Percentiles rank a stretch among this genome's conserved stretches.
Conservation (phyloP, 2,888 invertebrate genomes). For the Dysmachus trigonus region DNA sequence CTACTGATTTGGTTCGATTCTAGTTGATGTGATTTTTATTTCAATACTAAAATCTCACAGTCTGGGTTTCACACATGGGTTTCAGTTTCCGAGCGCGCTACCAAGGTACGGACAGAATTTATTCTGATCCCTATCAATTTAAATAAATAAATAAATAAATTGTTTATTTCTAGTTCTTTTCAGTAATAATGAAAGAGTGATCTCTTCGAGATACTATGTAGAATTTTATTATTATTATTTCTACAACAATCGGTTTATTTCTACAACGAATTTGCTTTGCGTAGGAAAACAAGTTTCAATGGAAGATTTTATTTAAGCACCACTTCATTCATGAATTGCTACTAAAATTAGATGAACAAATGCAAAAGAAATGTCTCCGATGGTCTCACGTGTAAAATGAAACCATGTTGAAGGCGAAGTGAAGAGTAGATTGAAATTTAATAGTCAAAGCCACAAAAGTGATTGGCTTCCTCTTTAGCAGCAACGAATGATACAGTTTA, state of each 20-base stretch:
- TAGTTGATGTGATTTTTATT: background rate
- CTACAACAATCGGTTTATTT: background rate
- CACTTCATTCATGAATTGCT: background rate
- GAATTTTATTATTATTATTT: background rate
- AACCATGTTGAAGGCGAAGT: conserved; percentile 27
- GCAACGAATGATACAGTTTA: background rate
- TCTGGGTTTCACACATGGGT: too few relatives aligned
- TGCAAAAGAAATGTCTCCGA: background rate
- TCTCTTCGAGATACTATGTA: too few relatives aligned
- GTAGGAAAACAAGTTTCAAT: background rate
- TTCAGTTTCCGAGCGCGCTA: too few relatives aligned
- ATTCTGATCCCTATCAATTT: too few relatives aligned
- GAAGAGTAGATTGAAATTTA: conserved; percentile 33
- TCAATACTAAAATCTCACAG: background rate
- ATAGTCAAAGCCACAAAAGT: conserved; percentile 41
- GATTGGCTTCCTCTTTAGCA: conserved; percentile 27
- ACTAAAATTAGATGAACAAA: background rate
- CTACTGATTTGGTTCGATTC: background rate
- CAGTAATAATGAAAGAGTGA: background rate
- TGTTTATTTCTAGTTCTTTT: background rate
- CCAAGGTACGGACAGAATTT: too few relatives aligned
- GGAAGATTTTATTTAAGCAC: background rate
- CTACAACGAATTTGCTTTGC: background rate
- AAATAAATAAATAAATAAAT: too few relatives aligned
- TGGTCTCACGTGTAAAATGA: background rate